Conservation (phyloP, 2,113 vertebrate genomes). For the Dryoscopus gambensis region DNA sequence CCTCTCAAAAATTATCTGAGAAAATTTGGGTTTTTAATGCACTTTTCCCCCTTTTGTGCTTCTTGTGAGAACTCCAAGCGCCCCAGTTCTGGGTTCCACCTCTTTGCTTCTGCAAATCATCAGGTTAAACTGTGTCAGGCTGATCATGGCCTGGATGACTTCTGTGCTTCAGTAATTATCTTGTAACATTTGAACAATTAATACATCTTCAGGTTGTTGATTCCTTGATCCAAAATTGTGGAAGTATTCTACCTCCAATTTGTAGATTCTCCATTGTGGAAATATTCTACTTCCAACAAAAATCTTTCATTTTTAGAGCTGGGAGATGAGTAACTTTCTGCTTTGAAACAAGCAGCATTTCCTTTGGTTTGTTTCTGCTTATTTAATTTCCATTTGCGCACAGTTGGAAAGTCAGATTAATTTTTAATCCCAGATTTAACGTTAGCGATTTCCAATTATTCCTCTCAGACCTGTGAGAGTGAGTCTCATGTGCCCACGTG, state of each 20-base stretch:
- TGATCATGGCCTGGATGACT: background rate
- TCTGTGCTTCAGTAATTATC: background rate
- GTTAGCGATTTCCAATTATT: background rate
- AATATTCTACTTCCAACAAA: background rate
- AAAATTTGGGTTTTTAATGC: rapidly evolving
- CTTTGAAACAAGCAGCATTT: background rate
- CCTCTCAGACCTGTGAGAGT: background rate
- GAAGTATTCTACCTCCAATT: background rate
- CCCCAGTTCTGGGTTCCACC: background rate
- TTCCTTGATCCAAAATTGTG: background rate
- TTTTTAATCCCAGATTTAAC: slow-evolving; percentile 1
- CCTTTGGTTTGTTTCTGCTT: background rate
- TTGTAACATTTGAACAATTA: background rate
- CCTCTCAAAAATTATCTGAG: background rate
- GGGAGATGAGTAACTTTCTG: background rate
- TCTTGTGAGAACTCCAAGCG: background rate
- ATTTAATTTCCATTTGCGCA: slow-evolving; percentile 19
- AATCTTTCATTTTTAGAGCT: background rate
- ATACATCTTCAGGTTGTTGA: background rate
- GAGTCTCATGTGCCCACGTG: background rate
- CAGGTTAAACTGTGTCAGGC: background rate
- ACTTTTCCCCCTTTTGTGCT: background rate
- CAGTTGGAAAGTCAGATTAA: background rate
- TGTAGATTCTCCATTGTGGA: background rate
- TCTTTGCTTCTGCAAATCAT: background rate